Conservation (phyloP, 1,140 invertebrate species). For the Portunus trituberculatus region DNA sequence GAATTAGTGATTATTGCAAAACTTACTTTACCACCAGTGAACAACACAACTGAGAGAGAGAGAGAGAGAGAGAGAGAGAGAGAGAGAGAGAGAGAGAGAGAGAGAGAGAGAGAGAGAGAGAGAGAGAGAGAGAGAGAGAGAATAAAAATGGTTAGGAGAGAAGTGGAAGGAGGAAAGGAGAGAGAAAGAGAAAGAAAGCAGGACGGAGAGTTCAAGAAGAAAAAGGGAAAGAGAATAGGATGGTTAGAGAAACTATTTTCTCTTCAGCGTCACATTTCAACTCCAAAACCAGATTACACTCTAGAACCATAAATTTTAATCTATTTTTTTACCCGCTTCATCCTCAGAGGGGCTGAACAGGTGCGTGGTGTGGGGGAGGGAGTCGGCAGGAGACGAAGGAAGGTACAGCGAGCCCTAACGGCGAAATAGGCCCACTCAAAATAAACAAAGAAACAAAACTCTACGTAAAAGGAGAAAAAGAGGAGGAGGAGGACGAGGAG, state of each 20-base stretch:
- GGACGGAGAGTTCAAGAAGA: not conserved
- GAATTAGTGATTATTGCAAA: not conserved
- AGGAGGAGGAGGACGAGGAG: not conserved
- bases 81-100: not conserved
- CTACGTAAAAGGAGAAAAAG: not conserved
- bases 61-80: not conserved
- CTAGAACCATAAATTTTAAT: constrained; percentile 24
- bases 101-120: no score
- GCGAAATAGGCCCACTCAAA: not conserved
- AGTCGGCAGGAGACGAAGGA: not conserved
- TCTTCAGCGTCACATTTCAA: constrained; percentile 11
- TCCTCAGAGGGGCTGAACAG: not conserved
- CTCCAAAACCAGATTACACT: not conserved
- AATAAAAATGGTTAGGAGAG: not conserved
- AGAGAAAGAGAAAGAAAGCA: not conserved
- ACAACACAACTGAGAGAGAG: not conserved
- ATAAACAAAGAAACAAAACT: not conserved
- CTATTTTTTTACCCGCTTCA: not conserved
- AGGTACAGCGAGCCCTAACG: not conserved
- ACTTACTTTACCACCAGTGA: not conserved
- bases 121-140: no score
- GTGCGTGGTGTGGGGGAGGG: not conserved
- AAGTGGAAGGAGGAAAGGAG: not conserved
- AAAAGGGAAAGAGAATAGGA: not conserved
- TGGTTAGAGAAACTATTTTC: not conserved